phyloP scores from a whole-genome alignment of 2,797 vertebrate genomes.

The Crocodylus rhombifer region DNA sequence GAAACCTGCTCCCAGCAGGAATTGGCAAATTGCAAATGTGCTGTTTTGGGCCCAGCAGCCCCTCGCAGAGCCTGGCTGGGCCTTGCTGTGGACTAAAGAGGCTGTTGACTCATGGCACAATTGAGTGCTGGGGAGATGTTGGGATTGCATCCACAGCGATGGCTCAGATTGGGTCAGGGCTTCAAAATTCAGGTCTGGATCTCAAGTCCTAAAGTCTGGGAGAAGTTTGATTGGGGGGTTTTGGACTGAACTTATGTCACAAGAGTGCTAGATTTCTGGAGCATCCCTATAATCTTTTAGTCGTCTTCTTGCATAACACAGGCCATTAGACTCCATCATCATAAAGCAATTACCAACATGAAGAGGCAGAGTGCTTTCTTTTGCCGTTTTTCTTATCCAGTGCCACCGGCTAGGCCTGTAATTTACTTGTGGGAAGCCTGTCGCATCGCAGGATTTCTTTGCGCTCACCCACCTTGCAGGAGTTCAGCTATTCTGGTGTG shows the following conservation, averaged over 20 bases:
- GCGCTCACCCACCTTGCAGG: background rate
- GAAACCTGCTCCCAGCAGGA: background rate
- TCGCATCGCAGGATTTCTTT: background rate
- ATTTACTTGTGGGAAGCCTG: background rate
- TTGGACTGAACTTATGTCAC: background rate
- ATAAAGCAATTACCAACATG: background rate
- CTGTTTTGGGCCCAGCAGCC: background rate
- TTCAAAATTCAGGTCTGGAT: background rate
- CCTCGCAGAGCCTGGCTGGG: background rate
- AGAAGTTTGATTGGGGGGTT: background rate
- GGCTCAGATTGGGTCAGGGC: background rate
- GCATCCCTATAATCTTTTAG: background rate
- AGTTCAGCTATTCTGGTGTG: slow-evolving; percentile 24
- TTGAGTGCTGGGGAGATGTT: background rate
- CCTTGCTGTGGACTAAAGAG: background rate
- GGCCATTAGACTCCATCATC: background rate
- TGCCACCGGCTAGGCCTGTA: too few relatives aligned
- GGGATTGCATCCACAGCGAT: background rate
- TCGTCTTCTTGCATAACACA: background rate
- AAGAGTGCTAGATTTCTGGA: background rate
- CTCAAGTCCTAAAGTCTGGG: background rate
- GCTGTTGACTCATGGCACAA: too few relatives aligned
- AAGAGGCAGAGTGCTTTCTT: background rate
- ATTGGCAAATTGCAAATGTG: background rate
- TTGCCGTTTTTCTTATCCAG: background rate